Conservation (phyloP, 1,140 invertebrate genomes). For the Vanessa atalanta region DNA sequence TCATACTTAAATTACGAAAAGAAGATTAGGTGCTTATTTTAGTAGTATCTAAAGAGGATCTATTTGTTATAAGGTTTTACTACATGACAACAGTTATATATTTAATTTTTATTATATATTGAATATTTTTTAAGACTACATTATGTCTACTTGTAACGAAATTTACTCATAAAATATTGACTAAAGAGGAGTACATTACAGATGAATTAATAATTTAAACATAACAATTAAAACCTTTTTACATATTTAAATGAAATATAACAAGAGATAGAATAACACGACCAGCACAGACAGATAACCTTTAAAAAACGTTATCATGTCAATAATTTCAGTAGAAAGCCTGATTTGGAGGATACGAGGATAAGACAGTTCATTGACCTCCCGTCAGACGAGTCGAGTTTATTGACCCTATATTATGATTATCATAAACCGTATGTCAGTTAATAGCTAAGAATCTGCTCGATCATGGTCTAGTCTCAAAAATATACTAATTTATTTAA, state of each 20-base stretch:
- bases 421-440: conserved; percentile 2
- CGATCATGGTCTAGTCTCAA: neutral
- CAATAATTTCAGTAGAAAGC: conserved; percentile 4
- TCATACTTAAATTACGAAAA: too few relatives aligned
- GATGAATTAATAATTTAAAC: too few relatives aligned
- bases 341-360: neutral
- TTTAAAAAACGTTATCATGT: neutral
- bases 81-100: too few relatives aligned
- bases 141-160: too few relatives aligned
- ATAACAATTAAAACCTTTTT: too few relatives aligned
- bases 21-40: too few relatives aligned
- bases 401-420: neutral
- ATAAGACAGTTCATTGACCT: neutral
- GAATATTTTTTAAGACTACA: too few relatives aligned
- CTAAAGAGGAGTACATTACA: too few relatives aligned
- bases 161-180: too few relatives aligned
- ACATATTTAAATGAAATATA: neutral
- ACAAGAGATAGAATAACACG: neutral
- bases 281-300: neutral
- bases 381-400: neutral
- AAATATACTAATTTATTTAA: neutral
- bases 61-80: too few relatives aligned
- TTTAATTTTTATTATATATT: too few relatives aligned
- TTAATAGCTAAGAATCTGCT: neutral
- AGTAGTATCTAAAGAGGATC: too few relatives aligned